Base-by-base conservation (phyloP, 1,140 invertebrate species). In the Magallana angulata region DNA sequence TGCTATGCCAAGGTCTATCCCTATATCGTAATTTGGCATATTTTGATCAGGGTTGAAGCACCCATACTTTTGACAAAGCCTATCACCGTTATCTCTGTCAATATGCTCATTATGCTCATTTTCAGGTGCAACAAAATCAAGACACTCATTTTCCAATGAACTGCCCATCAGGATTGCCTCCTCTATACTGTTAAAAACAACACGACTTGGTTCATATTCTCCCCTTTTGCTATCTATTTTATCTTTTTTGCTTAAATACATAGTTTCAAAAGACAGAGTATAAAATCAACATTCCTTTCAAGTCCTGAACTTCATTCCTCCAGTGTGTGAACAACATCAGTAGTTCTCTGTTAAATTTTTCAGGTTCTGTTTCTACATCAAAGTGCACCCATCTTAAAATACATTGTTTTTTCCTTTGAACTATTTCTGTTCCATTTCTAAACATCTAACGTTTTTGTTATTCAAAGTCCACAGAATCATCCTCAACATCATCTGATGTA, bases 311-410 rank as follows among this genome's bases (percentile, higher is more conserved):
- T 59, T 90, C 88, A 85, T 87, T 82, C 84, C 91, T 56, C 88
- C 86, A 90, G 68, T 85, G 85, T 18, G 58, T 59, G 59, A 85
- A 91, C 12, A 90, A 82, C 68, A 90, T 81, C 24, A 81, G 71
- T 56, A 36, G 57, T 80, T 89, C 88, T 84, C 88, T 85, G 86
- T 88, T 88, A 83, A 81, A 82, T n/a, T 91, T 88, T 89, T 91
- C 88, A 82, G 83, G 58, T 59, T 87, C 64, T 60, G 80, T 87
- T 57, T 76, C 84, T 24, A 59, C 57, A 71, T 84, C 88, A 68
- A 64, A 87, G 14, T 85, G 18, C 9, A 86, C 82, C 84, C 85
- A 90, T 18, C 89, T 14, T 18, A 90, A 71, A 18, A 90, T 76
- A 76, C 81, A 86, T 1, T 7, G 57, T 7, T 81, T 88, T 85